Base-by-base conservation (phyloP, 2,888 invertebrate species). In the Dicyrtomina minuta region DNA sequence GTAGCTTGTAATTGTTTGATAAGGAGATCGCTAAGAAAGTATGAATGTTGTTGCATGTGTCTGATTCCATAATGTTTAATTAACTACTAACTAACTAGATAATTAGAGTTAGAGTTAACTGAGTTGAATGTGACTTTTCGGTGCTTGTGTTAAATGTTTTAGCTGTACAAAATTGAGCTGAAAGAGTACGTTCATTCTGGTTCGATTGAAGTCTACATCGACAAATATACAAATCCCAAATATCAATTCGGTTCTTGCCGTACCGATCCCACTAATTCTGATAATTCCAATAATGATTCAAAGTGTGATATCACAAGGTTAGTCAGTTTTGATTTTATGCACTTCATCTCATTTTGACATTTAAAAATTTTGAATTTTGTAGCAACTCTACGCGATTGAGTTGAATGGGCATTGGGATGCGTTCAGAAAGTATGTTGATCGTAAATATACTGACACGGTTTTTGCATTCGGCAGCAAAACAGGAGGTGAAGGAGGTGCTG, bases 171-270 rank as follows among this genome's bases (percentile, higher is more conserved):
- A 17, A 43, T 26, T 43, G 68, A 75, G 15, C 69, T 80, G 26
- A 71, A 75, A 26, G 76, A 72, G 59, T 80, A 79, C 70, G 77
- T 74, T 66, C 72, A 75, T 46, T 22, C 22, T 24, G 76, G 72
- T 64, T 79, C 79, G 70, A 78, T 73, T 68, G 74, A 75, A 46
- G 77, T 77, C 1, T 80, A 80, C 67, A 60, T 80, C 41, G 76
- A 76, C 26, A 76, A 74, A 24, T 80, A 80, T 68, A 76, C 66
- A 15, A 43, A 68, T 13, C n/a, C 60, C 24, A 12, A 20, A 6
- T 68, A 33, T 24, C 60, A 41, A 8, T 68, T 60, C 53, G 68
- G 67, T 2, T 39, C 22, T n/a, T n/a, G n/a, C n/a, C n/a, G n/a
- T 27, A 33, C 26, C n/a, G 33, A 33, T n/a, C 1, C 13, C 12